Conservation (phyloP, 2,797 vertebrate species). For the Hoplostethus mediterraneus region DNA sequence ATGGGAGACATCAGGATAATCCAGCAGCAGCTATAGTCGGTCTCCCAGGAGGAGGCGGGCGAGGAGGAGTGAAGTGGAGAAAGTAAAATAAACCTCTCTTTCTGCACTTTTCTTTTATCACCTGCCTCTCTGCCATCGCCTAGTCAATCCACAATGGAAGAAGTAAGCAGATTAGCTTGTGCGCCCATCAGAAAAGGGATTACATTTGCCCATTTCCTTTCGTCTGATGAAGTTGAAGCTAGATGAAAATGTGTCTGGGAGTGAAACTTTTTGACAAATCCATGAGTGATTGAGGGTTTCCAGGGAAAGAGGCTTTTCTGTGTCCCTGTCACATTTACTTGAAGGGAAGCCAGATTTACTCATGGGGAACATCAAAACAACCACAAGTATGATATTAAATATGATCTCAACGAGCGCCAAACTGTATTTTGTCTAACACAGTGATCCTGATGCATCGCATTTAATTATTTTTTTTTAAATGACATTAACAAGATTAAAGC, state of each 20-base stretch:
- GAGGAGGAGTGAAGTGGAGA: constrained; percentile 50
- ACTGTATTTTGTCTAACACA: not conserved
- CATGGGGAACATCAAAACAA: constrained; percentile 61
- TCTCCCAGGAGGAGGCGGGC: constrained; percentile 45
- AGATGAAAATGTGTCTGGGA: constrained; percentile 67
- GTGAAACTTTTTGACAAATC: constrained; percentile 58
- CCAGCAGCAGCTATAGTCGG: constrained; percentile 41
- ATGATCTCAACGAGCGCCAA: constrained; percentile 17
- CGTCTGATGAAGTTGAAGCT: constrained; percentile 47
- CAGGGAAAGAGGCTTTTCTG: constrained; percentile 62
- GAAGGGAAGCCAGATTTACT: constrained; percentile 47
- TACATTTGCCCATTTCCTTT: constrained; percentile 68
- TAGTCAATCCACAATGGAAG: constrained; percentile 73
- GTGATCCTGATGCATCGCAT: not conserved
- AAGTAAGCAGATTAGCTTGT: constrained; percentile 81
- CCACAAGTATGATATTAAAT: constrained; percentile 40
- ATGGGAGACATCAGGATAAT: constrained; percentile 64
- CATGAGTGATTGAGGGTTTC: constrained; percentile 63
- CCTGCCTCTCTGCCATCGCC: constrained; percentile 67
- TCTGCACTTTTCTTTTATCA: constrained; percentile 70
- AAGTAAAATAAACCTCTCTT: constrained; percentile 68
- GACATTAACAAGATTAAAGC: not conserved
- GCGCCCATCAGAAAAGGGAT: constrained; percentile 76
- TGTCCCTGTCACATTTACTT: constrained; percentile 53
- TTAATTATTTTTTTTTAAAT: not conserved